Evolutionary conservation across 1,140 invertebrate species (phyloP), one percentile per base, ranked within the genome.

Genomic region (Tetramorium simillimum): DNA sequence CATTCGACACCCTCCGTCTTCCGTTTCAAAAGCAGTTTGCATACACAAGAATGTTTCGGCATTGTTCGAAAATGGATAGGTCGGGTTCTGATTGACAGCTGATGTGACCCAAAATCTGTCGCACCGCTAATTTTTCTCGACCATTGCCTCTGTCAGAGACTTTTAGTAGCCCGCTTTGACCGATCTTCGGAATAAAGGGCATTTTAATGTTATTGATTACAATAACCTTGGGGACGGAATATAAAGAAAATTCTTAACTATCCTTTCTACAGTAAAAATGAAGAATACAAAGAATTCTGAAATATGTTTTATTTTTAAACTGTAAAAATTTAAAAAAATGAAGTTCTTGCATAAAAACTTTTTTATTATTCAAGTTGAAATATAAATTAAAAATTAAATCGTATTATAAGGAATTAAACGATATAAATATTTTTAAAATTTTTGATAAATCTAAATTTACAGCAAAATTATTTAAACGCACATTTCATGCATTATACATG

Each of bases 61-160:
- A 88, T 92, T 88, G 81, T 91, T 88, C 53, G 69, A 21, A 80
- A 91, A 92, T 33, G 63, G 85, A 67, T 82, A 37, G 63, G 43
- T 46, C 60, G 6, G 69, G 72, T 75, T 81, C 75, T 86, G 62
- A 72, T 60, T 12, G 56, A 56, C 43, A 43, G 24, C 53, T 24
- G 40, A 75, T 86, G 80, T 86, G 80, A 90, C 75, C 85, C 49
- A 92, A n/a, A 87, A 92, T 86, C 67, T 60, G 88, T 91, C 60
- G 70, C 46, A 9, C 16, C 43, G 53, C 62, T 91, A 92, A 92
- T 91, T 92, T 85, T 87, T 76, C 85, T 46, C 40, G 49, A 53
- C 82, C 53, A n/a, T 18, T 53, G 76, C 43, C 16, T 4, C 0
- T n/a, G 6, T 10, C 9, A 0, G 9, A 5, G 16, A 33, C n/a